Base-by-base conservation (phyloP, 2,113 vertebrate species). In the Phalacrocorax carbo region DNA sequence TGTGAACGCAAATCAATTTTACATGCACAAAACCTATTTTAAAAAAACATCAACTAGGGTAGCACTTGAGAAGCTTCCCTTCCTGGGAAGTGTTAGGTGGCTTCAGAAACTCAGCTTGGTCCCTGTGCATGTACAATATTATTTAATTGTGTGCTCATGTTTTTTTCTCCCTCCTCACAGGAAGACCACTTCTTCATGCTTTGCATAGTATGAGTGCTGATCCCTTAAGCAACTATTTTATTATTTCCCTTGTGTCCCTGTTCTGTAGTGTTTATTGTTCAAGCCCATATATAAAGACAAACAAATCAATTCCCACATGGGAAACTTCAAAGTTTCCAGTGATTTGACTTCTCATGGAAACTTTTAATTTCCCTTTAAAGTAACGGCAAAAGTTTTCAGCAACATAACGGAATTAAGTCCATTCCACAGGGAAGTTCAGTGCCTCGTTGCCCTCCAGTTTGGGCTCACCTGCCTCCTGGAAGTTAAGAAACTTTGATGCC, bases 361-460 rank as follows among this genome's bases (percentile, higher is more conserved):
- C 69, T 76, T 90, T 82, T 60, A 10, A 60, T 85, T 79, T 93
- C 57, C 29, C 29, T 72, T 94, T 32, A 79, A 79, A 84, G 27
- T 19, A 44, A 38, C 32, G 14, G 27, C 6, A 91, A 73, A 26
- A 48, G 6, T 46, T 71, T 81, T 42, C 84, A 84, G 25, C 20
- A 72, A 13, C 21, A 18, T 38, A 77, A 82, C 42, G 14, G 23
- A 82, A 69, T 60, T 18, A 92, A 72, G 2, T 75, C 13, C 0
- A 26, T 65, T 93, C 77, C 27, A n/a, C 8, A 73, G 22, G 11
- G 11, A 81, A 90, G 20, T 46, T 79, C 40, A 38, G 9, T 73
- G 38, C 10, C 21, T 69, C 8, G 13, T 19, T 61, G 38, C 5
- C 52, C 27, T 92, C 6, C 46, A 73, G 19, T 85, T 4, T 80